These are phyloP conservation scores for Amblyopsis hoosieri DNA, from an alignment of 2,797 vertebrate genomes.

Conservation along the genomic window DNA sequence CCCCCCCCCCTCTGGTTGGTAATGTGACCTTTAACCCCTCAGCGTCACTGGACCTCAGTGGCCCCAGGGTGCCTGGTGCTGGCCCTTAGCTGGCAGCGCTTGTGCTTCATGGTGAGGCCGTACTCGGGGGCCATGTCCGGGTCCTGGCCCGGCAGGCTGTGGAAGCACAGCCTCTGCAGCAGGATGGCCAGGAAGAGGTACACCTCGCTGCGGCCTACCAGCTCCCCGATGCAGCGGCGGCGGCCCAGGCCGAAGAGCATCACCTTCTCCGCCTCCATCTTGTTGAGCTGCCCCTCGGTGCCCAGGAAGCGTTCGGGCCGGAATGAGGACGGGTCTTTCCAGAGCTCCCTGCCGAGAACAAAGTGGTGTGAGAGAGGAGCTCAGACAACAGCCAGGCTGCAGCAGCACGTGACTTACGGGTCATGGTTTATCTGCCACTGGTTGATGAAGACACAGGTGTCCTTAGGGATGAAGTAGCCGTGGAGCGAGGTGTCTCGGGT, in stretches of 20 bases:
- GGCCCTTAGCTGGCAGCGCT: constrained; percentile 80
- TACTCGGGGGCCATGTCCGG: constrained; percentile 88
- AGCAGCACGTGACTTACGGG: constrained; percentile 79
- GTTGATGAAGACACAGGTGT: constrained; percentile 91
- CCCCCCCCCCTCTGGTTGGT: too few relatives aligned
- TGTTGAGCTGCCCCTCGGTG: constrained; percentile 70
- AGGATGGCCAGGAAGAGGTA: constrained; percentile 89
- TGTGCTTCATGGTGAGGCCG: constrained; percentile 89
- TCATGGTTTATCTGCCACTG: constrained; percentile 97
- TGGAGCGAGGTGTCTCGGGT: constrained; percentile 83
- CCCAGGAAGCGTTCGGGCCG: constrained; percentile 87
- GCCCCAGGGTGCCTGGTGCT: neutral
- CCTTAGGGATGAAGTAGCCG: constrained; percentile 90
- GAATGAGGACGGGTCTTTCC: constrained; percentile 87
- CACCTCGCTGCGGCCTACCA: constrained; percentile 85
- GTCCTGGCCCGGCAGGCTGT: constrained; percentile 55
- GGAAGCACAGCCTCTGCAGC: constrained; percentile 85
- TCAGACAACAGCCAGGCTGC: neutral
- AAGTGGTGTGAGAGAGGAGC: neutral
- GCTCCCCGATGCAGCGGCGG: constrained; percentile 88
- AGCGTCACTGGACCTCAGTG: too few relatives aligned
- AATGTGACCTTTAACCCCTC: too few relatives aligned
- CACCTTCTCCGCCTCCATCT: constrained; percentile 81
- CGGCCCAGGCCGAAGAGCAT: constrained; percentile 86
- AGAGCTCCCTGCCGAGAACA: constrained; percentile 76